Base-by-base conservation (phyloP, 2,797 vertebrate species). In the Chrosomus eos region DNA sequence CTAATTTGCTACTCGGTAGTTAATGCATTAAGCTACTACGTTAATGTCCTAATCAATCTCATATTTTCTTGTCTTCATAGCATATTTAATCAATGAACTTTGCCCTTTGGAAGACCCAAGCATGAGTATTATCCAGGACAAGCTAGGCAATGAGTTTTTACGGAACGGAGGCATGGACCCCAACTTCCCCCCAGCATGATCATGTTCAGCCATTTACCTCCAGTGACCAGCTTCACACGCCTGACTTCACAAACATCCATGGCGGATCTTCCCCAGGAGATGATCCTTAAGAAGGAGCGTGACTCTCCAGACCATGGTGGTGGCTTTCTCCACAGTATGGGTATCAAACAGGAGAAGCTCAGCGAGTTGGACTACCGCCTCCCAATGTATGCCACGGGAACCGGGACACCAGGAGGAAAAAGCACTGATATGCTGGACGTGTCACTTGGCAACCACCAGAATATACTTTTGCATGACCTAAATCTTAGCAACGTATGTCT, bases 151-250 rank as follows among this genome's bases (percentile, higher is more conserved):
- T 94, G 97, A 97, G 91, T 97, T 98, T 96, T 94, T 97, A 92
- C 96, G 96, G 85, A 97, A 96, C 87, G 96, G 96, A 87, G 96
- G 96, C 90, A 99, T 99, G 97, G 98, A 98, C 93, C 96, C 97
- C 90, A 94, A 96, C 89, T 98, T 98, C 87, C 94, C 97, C 96
- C 96, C 87, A 94, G 97, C 91, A 98, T 98, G 98, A 96, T 98
- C 85, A 97, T 99, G 97, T 98, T 99, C 94, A 99, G 97, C 94
- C 98, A 99, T 94, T 95, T 99, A 85, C 98, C 98, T 70, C 98
- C 98, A 36, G 97, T 99, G 94, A 97, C 97, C 95, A 98, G 97
- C 95, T 99, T 99, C 91, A 96, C 97, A 21, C 96, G 97, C 82
- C 95, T 97, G 89, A 94, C 97, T 86, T 95, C 96, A 79, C 94